Conservation (phyloP, 2,797 vertebrate species). For the Bovichtus variegatus region DNA sequence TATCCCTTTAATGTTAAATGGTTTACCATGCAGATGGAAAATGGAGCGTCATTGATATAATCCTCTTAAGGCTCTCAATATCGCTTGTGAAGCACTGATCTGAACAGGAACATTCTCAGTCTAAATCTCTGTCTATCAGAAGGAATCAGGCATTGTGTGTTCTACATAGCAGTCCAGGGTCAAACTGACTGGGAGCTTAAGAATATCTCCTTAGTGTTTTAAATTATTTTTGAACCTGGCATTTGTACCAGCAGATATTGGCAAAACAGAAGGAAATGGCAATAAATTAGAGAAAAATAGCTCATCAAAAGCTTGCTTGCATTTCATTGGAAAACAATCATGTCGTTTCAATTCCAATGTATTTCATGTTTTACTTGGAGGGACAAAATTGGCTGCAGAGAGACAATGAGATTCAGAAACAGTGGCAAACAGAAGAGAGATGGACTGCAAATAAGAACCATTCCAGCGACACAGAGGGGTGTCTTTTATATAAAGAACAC, state of each 20-base stretch:
- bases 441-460: slow-evolving; percentile 52
- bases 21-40: slow-evolving; percentile 69
- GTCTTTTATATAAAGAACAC: slow-evolving; percentile 66
- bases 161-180: slow-evolving; percentile 50
- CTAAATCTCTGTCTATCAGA: slow-evolving; percentile 51
- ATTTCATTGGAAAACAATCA: slow-evolving; percentile 68
- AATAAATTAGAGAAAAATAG: slow-evolving; percentile 54
- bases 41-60: slow-evolving; percentile 72
- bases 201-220: slow-evolving; percentile 26
- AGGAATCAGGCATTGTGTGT: slow-evolving; percentile 46
- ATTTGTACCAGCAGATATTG: slow-evolving; percentile 45
- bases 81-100: slow-evolving; percentile 65
- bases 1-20: slow-evolving; percentile 69
- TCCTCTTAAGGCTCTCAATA: slow-evolving; percentile 77
- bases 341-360: slow-evolving; percentile 56
- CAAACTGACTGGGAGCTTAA: slow-evolving; percentile 34
- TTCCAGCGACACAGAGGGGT: slow-evolving; percentile 58
- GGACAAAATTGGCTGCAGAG: slow-evolving; percentile 49
- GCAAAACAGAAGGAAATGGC: slow-evolving; percentile 47
- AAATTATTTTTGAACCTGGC: slow-evolving; percentile 37
- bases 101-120: slow-evolving; percentile 43
- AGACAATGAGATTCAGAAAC: slow-evolving; percentile 54
- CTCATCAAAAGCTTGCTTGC: slow-evolving; percentile 71
- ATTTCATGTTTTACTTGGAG: slow-evolving; percentile 53
- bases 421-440: slow-evolving; percentile 39